phyloP scores from a whole-genome alignment of 2,113 vertebrate genomes.

The Cyanoramphus novaezelandiae region DNA sequence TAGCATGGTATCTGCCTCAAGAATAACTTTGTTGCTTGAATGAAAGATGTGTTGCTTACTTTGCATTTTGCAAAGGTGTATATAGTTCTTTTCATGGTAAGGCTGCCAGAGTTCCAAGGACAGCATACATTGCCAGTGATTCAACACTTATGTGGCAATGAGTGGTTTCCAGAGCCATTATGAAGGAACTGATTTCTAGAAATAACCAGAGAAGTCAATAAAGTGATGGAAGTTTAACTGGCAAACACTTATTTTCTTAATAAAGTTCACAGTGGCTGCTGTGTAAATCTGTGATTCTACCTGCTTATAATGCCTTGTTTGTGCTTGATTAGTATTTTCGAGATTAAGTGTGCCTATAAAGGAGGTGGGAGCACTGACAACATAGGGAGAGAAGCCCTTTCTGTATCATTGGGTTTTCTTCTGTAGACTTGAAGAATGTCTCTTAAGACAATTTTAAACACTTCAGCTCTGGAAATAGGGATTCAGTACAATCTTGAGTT shows the following conservation, averaged over 20 bases:
- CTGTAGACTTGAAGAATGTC: not conserved
- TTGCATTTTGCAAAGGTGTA: not conserved
- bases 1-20: conserved; percentile 1
- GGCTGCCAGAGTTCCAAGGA: not conserved
- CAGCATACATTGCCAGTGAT: not conserved
- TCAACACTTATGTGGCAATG: not conserved
- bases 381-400: not conserved
- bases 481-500: not conserved
- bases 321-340: not conserved
- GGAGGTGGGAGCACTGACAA: not conserved
- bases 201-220: not conserved
- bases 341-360: not conserved
- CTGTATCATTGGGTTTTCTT: not conserved
- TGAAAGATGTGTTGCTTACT: not conserved
- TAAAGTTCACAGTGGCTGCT: conserved; percentile 51
- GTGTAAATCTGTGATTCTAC: conserved; percentile 35
- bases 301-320: conserved; percentile 1
- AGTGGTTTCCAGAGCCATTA: not conserved
- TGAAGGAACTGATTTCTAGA: conserved; percentile 6
- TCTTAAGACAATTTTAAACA: not conserved
- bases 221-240: conserved; percentile 20
- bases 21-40: not conserved
- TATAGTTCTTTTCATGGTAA: not conserved
- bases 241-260: conserved; percentile 32
- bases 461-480: not conserved